These are phyloP conservation scores for Ammodytes dubius DNA, from an alignment of 2,113 vertebrate genomes.

Conservation along the genomic window DNA sequence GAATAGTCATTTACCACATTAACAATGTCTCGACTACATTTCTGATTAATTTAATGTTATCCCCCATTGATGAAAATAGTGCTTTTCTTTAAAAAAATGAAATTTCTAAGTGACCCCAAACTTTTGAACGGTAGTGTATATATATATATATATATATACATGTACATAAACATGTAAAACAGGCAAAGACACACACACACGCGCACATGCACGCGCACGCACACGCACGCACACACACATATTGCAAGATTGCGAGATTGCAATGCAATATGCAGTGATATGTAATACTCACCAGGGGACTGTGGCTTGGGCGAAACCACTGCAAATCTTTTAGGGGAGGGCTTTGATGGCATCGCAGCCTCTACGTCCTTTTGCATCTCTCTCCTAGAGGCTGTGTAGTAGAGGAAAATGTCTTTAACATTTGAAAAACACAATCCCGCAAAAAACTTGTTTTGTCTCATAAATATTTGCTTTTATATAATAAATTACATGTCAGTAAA, in stretches of 20 bases:
- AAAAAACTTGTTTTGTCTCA: neutral
- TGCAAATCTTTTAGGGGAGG: slow-evolving; percentile 89
- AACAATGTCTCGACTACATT: too few species aligned
- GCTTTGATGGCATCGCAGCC: slow-evolving; percentile 74
- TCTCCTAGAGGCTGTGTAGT: slow-evolving; percentile 85
- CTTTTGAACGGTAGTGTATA: too few species aligned
- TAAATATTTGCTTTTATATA: neutral
- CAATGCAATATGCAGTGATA: neutral
- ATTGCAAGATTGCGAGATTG: neutral
- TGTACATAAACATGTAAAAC: neutral
- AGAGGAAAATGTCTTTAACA: neutral
- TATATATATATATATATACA: neutral
- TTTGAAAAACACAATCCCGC: neutral
- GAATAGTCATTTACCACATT: too few species aligned
- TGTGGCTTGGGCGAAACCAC: slow-evolving; percentile 88
- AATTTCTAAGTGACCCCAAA: too few species aligned
- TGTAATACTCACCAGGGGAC: slow-evolving; percentile 88
- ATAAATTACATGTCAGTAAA: neutral
- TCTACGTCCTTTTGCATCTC: slow-evolving; percentile 89
- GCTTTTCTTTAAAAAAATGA: too few species aligned
- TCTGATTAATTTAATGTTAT: too few species aligned
- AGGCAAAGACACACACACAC: slow-evolving; percentile 2
- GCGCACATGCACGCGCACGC: neutral
- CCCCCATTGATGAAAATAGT: too few species aligned
- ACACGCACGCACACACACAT: neutral